These are phyloP conservation scores for Larimichthys crocea DNA, from an alignment of 2,113 vertebrate genomes.

Conservation along the genomic window DNA sequence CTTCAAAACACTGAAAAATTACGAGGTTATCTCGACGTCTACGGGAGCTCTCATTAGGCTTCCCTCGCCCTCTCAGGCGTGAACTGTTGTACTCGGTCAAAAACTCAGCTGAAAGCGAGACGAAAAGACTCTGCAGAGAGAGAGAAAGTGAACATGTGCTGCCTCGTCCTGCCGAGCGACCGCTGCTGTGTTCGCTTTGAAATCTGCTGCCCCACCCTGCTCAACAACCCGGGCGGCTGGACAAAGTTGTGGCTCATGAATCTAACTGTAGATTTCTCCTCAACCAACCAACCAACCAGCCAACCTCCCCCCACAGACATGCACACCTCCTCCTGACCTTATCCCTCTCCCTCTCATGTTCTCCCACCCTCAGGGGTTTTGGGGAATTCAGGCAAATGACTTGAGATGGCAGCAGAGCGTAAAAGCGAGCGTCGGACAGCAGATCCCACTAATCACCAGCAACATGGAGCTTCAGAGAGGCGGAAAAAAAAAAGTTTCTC, in stretches of 20 bases:
- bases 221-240: constrained; percentile 13
- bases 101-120: constrained; percentile 37
- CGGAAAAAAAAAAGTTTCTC: constrained; percentile 38
- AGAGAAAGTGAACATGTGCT: constrained; percentile 52
- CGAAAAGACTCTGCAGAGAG: constrained; percentile 41
- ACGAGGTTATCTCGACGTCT: constrained; percentile 22
- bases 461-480: constrained; percentile 48
- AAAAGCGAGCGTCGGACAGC: constrained; percentile 49
- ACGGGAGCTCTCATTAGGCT: constrained; percentile 23
- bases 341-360: constrained; percentile 31
- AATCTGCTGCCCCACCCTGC: constrained; percentile 67
- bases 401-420: constrained; percentile 69
- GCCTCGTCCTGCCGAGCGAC: constrained; percentile 36
- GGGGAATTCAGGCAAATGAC: constrained; percentile 77
- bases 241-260: constrained; percentile 31
- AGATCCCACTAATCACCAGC: constrained; percentile 71
- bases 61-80: constrained; percentile 6
- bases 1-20: not conserved
- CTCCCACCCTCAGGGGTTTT: constrained; percentile 66
- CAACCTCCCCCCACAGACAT: constrained; percentile 43
- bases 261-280: constrained; percentile 36
- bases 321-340: constrained; percentile 72
- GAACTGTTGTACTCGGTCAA: constrained; percentile 49
- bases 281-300: not conserved
- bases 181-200: constrained; percentile 41